phyloP scores from a whole-genome alignment of 1,140 invertebrate genomes.

The Pentalonia nigronervosa region DNA sequence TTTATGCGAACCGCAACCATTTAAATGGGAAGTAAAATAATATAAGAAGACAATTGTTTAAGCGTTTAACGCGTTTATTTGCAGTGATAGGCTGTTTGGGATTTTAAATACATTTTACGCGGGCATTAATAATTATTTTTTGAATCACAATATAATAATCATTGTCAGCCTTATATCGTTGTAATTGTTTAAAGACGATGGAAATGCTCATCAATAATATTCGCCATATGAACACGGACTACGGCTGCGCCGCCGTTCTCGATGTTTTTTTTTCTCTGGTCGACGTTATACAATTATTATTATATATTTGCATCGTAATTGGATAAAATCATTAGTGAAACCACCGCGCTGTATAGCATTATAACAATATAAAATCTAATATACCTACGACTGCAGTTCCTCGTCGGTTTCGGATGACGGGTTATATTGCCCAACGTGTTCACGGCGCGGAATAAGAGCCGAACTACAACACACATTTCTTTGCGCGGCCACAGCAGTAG shows the following conservation, averaged over 20 bases:
- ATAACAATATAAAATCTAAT: not conserved
- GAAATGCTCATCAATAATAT: not conserved
- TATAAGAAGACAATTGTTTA: no score
- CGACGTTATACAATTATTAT: not conserved
- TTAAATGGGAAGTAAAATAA: no score
- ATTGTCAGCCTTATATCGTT: not conserved
- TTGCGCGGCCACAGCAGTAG: not conserved
- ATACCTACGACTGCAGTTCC: not conserved
- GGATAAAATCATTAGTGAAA: constrained; percentile 16
- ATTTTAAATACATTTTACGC: not conserved
- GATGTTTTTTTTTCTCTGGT: not conserved
- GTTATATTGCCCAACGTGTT: not conserved
- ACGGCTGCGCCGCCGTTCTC: not conserved
- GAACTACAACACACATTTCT: not conserved
- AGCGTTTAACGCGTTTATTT: not conserved
- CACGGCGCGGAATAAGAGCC: not conserved
- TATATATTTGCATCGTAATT: not conserved
- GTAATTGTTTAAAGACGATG: not conserved
- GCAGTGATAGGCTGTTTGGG: not conserved
- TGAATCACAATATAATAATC: no score
- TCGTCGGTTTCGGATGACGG: not conserved
- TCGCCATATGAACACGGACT: not conserved
- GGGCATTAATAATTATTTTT: not conserved
- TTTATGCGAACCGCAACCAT: no score
- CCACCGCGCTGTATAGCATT: not conserved